Evolutionary conservation across 2,888 invertebrate genomes (phyloP).

Genomic region (Pristionchus mayeri): DNA sequence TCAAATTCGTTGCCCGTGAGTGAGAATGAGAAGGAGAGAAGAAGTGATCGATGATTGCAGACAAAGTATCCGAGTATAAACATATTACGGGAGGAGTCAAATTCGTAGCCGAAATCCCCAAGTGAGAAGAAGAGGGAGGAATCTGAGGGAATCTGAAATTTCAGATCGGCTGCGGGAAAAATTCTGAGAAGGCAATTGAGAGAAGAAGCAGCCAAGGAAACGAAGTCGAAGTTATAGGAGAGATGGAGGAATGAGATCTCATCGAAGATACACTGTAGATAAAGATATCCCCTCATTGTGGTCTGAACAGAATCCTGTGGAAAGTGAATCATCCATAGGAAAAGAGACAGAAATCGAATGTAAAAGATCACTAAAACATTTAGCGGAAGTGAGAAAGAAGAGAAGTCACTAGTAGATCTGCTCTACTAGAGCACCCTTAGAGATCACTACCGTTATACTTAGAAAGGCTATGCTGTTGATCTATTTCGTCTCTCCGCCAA

Average conservation of each 20-base stretch:
- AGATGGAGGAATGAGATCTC: no score
- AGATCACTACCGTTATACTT: neutral
- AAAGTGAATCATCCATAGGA: no score
- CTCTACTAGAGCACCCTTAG: neutral
- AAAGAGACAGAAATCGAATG: no score
- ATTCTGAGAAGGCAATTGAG: conserved; percentile 39
- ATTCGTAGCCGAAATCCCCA: conserved; percentile 83
- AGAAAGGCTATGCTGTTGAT: neutral
- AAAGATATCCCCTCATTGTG: no score
- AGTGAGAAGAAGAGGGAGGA: conserved; percentile 79
- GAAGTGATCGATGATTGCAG: conserved; percentile 16
- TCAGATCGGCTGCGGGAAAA: conserved; percentile 42
- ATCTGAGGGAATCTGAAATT: conserved; percentile 76
- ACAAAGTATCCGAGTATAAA: conserved; percentile 78
- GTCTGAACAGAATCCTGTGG: no score
- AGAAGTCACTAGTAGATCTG: no score
- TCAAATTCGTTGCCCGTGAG: conserved; percentile 53
- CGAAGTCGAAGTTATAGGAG: conserved; percentile 19
- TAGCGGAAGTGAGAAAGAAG: no score
- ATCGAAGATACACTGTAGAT: conserved; percentile 11
- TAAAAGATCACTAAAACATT: no score
- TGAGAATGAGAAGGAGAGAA: no score
- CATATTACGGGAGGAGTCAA: conserved; percentile 82
- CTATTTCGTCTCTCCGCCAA: conserved; percentile 17
- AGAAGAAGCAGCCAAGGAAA: conserved; percentile 37